These are phyloP conservation scores for Beaufortia kweichowensis DNA, from an alignment of 2,113 vertebrate species.

Conservation along the genomic window DNA sequence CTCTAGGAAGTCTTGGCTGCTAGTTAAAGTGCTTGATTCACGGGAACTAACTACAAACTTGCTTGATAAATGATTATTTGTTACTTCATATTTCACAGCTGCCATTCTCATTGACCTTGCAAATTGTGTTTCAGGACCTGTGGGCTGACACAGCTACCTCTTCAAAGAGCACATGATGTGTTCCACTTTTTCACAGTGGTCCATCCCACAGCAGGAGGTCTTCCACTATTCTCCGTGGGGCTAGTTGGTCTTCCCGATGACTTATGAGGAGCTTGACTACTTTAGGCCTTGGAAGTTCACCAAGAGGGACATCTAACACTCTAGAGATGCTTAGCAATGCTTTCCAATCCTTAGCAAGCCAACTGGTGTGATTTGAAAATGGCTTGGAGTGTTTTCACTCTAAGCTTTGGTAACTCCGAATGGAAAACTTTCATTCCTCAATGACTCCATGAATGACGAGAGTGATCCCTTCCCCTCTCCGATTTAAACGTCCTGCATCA, in stretches of 20 bases:
- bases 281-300: background rate
- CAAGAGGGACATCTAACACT: background rate
- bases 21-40: background rate
- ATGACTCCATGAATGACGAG: constrained; percentile 37
- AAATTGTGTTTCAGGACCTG: constrained; percentile 37
- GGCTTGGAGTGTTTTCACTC: constrained; percentile 17
- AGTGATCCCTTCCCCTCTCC: constrained; percentile 28
- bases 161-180: constrained; percentile 12
- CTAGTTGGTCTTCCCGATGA: constrained; percentile 31
- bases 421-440: constrained; percentile 16
- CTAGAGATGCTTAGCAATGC: constrained; percentile 22
- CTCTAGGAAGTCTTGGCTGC: background rate
- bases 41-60: too few relatives aligned
- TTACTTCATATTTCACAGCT: constrained; percentile 34
- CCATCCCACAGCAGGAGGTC: constrained; percentile 40
- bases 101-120: constrained; percentile 33
- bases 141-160: constrained; percentile 3
- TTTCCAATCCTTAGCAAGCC: constrained; percentile 38
- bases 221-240: constrained; percentile 11
- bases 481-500: constrained; percentile 33
- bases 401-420: constrained; percentile 31
- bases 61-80: too few relatives aligned
- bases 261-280: constrained; percentile 26
- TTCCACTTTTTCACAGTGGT: constrained; percentile 10
- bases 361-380: constrained; percentile 7